Percentiles rank a stretch among this genome's conserved stretches.
These are phyloP conservation scores for Pteruthius melanotis DNA, from an alignment of 2,113 vertebrate species.

Conservation along the genomic window DNA sequence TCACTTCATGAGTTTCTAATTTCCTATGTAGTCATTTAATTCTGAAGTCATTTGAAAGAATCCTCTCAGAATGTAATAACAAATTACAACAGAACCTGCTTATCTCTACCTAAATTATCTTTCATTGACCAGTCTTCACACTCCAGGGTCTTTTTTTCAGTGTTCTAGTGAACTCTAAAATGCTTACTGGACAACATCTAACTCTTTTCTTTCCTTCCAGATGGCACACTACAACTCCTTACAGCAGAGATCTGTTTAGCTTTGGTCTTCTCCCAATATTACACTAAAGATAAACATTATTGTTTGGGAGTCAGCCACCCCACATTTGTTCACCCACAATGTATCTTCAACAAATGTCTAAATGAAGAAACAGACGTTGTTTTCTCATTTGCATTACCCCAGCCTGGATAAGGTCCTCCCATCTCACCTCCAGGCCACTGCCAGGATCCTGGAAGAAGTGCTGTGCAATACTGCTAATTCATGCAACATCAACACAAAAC, in stretches of 20 bases:
- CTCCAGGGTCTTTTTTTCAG: neutral
- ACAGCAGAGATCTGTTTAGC: neutral
- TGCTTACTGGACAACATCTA: neutral
- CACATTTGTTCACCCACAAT: neutral
- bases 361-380: neutral
- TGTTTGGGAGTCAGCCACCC: neutral
- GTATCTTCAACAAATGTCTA: neutral
- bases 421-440: neutral
- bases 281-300: neutral
- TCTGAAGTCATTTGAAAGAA: neutral
- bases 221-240: neutral
- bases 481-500: neutral
- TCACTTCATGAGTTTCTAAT: neutral
- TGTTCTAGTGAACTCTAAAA: neutral
- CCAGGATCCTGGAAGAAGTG: neutral
- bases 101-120: neutral
- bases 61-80: neutral
- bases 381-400: neutral
- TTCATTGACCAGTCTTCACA: neutral
- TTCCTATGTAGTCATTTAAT: neutral
- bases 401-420: neutral
- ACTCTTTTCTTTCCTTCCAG: neutral
- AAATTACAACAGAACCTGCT: neutral
- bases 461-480: neutral
- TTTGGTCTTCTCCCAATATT: neutral